phyloP scores from a whole-genome alignment of 2,113 vertebrate genomes.

The Scomber colias region DNA sequence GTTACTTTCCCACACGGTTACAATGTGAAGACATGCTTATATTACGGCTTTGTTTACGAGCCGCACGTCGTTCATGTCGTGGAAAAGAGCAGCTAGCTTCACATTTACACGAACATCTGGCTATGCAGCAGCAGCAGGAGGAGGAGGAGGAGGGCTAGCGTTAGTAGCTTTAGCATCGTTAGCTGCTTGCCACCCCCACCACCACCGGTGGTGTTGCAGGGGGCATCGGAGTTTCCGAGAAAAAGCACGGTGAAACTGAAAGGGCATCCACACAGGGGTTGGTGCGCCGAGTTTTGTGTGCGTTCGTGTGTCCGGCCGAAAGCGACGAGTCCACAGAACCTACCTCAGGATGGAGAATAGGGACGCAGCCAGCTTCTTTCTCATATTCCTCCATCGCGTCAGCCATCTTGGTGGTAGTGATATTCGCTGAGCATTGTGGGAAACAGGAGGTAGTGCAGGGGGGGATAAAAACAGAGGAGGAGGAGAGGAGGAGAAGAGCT shows the following conservation, averaged over 20 bases:
- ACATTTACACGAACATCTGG: constrained; percentile 41
- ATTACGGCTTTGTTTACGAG: not conserved
- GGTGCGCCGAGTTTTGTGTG: not conserved
- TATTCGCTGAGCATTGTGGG: constrained; percentile 93
- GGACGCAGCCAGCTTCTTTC: constrained; percentile 94
- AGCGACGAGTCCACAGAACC: constrained; percentile 6
- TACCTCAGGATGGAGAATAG: constrained; percentile 96
- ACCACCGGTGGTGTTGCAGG: constrained; percentile 62
- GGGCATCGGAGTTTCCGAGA: constrained; percentile 52
- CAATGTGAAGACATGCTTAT: not conserved
- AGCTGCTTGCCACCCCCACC: constrained; percentile 64
- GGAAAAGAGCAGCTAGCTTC: not conserved
- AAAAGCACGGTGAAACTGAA: constrained; percentile 2
- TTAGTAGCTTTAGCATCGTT: constrained; percentile 75
- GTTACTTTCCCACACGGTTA: not conserved
- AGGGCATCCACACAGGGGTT: accelerated
- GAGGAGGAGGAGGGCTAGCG: constrained; percentile 37
- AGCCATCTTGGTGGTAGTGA: constrained; percentile 95
- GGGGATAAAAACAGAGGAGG: constrained; percentile 39
- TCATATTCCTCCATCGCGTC: constrained; percentile 96
- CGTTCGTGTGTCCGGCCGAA: not conserved
- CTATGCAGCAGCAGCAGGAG: constrained; percentile 53
- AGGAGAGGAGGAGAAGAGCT: constrained; percentile 9
- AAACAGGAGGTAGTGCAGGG: constrained; percentile 57
- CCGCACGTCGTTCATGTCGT: not conserved